Conservation (phyloP, 2,888 invertebrate genomes). For the Drosophila histrio region DNA sequence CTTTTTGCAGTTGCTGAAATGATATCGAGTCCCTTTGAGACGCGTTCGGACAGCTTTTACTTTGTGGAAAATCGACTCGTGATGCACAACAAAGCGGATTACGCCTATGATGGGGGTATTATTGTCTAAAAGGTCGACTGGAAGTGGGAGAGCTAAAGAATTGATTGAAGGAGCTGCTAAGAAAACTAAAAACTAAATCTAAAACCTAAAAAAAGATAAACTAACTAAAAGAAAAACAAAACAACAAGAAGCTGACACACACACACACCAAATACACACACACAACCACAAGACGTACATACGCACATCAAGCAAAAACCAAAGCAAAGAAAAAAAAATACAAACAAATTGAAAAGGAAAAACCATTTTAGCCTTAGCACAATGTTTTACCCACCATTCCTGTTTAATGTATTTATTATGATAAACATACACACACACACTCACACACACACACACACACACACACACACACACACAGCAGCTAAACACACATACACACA, state of each 20-base stretch:
- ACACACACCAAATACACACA: constrained; percentile 25
- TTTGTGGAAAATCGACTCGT: constrained; percentile 98
- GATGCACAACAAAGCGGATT: constrained; percentile 99
- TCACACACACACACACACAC: constrained; percentile 21
- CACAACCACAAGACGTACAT: constrained; percentile 30
- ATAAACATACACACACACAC: constrained; percentile 41
- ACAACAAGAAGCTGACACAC: constrained; percentile 33
- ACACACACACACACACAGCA: constrained; percentile 37
- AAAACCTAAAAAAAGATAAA: constrained; percentile 43
- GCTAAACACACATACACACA: constrained; percentile 25
- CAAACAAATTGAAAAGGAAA: constrained; percentile 32
- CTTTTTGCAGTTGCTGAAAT: constrained; percentile 94
- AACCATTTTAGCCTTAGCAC: constrained; percentile 79
- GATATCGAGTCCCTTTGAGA: constrained; percentile 98
- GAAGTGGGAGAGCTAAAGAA: constrained; percentile 17
- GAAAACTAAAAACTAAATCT: constrained; percentile 35
- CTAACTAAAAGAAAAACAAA: constrained; percentile 26
- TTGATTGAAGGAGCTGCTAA: constrained; percentile 28
- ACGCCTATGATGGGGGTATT: constrained; percentile 95
- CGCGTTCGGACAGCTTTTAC: constrained; percentile 99
- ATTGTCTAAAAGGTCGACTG: constrained; percentile 50
- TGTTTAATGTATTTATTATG: constrained; percentile 71
- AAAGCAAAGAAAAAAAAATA: constrained; percentile 19
- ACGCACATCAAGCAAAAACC: constrained; percentile 45
- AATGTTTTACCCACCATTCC: constrained; percentile 78